Conservation (phyloP, 1,140 invertebrate genomes). For the Homalodisca vitripennis region DNA sequence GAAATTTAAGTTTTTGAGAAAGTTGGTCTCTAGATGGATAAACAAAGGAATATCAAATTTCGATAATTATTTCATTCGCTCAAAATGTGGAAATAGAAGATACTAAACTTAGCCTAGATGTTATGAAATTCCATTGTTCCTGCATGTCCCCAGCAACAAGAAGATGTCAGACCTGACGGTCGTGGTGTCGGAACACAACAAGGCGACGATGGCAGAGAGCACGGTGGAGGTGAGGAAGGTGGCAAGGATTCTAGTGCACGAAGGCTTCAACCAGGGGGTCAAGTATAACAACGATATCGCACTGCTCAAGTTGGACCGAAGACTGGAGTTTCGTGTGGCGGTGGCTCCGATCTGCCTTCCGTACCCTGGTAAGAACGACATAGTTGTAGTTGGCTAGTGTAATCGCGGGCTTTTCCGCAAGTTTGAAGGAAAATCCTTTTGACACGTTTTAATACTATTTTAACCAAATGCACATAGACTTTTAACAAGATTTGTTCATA, state of each 20-base stretch:
- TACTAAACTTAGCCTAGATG: not conserved
- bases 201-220: conserved; percentile 42
- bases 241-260: conserved; percentile 45
- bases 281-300: conserved; percentile 58
- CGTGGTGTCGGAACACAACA: conserved; percentile 45
- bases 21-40: too few relatives aligned
- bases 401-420: too few relatives aligned
- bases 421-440: too few relatives aligned
- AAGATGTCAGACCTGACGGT: conserved; percentile 48
- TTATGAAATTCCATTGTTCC: not conserved
- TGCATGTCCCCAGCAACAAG: conserved; percentile 46
- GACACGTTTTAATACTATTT: too few relatives aligned
- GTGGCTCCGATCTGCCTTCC: conserved; percentile 58
- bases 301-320: conserved; percentile 52
- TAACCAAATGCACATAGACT: too few relatives aligned
- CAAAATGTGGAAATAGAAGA: too few relatives aligned
- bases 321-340: conserved; percentile 47
- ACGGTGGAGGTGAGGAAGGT: conserved; percentile 44
- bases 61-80: too few relatives aligned
- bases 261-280: conserved; percentile 33
- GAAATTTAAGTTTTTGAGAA: too few relatives aligned
- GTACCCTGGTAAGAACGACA: conserved; percentile 49
- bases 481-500: too few relatives aligned
- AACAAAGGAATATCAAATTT: too few relatives aligned
- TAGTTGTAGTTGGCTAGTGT: too few relatives aligned